Evolutionary conservation across 2,797 vertebrate species (phyloP).

Genomic region (Rhinophrynus dorsalis): DNA sequence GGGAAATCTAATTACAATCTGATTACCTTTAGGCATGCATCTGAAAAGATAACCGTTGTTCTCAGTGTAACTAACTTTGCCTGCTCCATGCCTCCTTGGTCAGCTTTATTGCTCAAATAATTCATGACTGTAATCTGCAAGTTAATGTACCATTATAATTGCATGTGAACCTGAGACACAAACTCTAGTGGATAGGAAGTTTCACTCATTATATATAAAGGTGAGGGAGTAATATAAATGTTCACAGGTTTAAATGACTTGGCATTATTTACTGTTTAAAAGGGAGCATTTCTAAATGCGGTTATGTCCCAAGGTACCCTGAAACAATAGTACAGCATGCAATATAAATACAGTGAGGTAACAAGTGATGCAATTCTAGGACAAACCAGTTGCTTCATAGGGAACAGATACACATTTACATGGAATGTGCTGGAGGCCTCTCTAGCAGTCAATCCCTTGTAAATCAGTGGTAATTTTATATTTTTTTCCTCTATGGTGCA

Average conservation of each 20-base stretch:
- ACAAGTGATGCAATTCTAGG: no score
- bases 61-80: conserved; percentile 7
- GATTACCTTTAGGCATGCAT: not conserved
- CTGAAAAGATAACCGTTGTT: conserved; percentile 22
- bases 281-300: no score
- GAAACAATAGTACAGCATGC: no score
- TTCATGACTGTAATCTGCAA: conserved; percentile 3
- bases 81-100: conserved; percentile 6
- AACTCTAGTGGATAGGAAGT: not conserved
- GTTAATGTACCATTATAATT: conserved; percentile 23
- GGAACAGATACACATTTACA: no score
- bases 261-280: not conserved
- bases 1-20: conserved; percentile 6
- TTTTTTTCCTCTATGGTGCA: no score
- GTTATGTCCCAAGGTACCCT: no score
- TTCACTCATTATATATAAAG: not conserved
- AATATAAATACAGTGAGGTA: no score
- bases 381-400: no score
- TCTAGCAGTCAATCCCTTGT: no score
- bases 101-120: conserved; percentile 13
- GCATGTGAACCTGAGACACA: conserved; percentile 1
- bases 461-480: no score
- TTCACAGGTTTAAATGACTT: not conserved
- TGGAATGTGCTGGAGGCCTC: no score
- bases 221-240: not conserved